Base-by-base conservation (phyloP, 2,797 vertebrate species). In the Esox masquinongy region DNA sequence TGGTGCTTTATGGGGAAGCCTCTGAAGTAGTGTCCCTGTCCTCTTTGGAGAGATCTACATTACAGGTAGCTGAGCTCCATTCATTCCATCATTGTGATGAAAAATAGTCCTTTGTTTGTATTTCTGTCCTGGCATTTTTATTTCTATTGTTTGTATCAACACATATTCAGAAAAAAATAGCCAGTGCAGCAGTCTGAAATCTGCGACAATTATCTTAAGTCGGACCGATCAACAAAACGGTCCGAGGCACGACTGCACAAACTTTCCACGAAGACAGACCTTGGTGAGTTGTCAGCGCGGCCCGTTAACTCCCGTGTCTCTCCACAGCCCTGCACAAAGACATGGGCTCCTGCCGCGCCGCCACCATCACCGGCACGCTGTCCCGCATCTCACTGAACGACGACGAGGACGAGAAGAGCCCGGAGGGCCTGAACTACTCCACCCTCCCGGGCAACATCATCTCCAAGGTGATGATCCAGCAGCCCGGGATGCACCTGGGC, bases 381-480 rank as follows among this genome's bases (percentile, higher is more conserved):
- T 99, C 98, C 67, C 96, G 97, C 90, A 99, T 99, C 88, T 99
- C 98, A 59, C 94, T 99, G 63, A 99, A 98, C 2, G 97, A 99
- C 70, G 98, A 99, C 59, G 96, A 97, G 86, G 97, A 97, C 74
- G 97, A 99, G 79, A 94, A 96, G 72, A 94, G 91, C 77, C 94
- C 96, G 0, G 97, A 99, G 92, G 97, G 95, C 82, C 95, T 99
- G 87, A 99, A 96, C 93, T 99, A 98, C 89, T 97, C 97, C 77
- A 98, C 97, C 56, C 90, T 99, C 91, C 98, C 98, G 74, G 97
- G 98, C 92, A 99, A 97, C 84, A 97, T 99, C 90, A 97, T 99
- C 90, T 99, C 98, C 87, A 99, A 99, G 95, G 98, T 99, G 87
- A 96, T 99, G 85, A 98, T 99, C 90, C 97, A 99, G 90, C 98